Evolutionary conservation across 2,113 vertebrate genomes (phyloP).

Genomic region (Hylia prasina): DNA sequence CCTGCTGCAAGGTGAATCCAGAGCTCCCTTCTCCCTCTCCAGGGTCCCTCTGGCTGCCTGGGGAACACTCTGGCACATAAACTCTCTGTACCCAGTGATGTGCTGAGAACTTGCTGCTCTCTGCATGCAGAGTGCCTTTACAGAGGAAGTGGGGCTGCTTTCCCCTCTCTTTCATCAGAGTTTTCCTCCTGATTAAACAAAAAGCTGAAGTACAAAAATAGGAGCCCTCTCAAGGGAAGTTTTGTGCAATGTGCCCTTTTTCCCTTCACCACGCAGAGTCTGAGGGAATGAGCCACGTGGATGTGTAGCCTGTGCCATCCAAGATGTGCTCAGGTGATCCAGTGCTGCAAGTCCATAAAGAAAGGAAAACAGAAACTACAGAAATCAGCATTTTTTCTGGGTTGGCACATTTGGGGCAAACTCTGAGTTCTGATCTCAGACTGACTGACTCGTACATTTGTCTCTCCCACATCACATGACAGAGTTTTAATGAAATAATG

Average conservation of each 20-base stretch:
- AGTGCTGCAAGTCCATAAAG: neutral
- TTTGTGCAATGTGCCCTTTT: neutral
- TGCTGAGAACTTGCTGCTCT: neutral
- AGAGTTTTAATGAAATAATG: slow-evolving; percentile 11
- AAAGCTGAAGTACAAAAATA: neutral
- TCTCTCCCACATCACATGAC: neutral
- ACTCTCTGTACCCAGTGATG: neutral
- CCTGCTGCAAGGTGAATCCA: neutral
- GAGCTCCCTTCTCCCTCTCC: neutral
- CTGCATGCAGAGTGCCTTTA: neutral
- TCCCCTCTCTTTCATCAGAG: neutral
- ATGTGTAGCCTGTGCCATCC: neutral
- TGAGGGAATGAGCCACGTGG: neutral
- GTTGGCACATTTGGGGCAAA: neutral
- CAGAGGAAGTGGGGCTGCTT: neutral
- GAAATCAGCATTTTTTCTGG: neutral
- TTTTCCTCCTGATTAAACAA: neutral
- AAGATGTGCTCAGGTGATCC: neutral
- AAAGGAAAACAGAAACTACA: neutral
- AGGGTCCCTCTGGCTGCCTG: neutral
- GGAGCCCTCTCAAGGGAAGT: neutral
- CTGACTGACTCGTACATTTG: neutral
- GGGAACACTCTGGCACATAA: neutral
- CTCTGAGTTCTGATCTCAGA: neutral
- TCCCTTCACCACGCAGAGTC: neutral